Conservation (phyloP, 2,888 invertebrate species). For the Acrobasis consociella region DNA sequence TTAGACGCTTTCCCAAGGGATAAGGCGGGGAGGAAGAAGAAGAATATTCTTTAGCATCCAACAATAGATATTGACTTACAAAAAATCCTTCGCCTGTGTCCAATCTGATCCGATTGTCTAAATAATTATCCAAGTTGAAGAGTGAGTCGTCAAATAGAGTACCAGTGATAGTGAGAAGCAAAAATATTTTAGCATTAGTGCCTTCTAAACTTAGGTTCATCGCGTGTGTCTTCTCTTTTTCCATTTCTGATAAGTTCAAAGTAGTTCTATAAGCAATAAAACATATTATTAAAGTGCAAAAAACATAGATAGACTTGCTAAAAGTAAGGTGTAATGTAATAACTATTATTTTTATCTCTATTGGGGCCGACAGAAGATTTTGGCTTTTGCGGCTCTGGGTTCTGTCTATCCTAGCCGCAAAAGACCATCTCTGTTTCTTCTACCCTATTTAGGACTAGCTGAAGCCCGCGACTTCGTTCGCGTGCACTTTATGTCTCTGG, state of each 20-base stretch:
- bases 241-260: conserved; percentile 90
- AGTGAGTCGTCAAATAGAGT: conserved; percentile 92
- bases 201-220: conserved; percentile 93
- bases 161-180: conserved; percentile 96
- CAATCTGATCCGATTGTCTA: conserved; percentile 86
- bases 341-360: too few relatives aligned
- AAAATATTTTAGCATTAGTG: conserved; percentile 86
- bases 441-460: too few relatives aligned
- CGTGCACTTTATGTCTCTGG: too few relatives aligned
- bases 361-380: too few relatives aligned
- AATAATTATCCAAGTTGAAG: conserved; percentile 90
- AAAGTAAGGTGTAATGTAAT: too few relatives aligned
- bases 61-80: conserved; percentile 72
- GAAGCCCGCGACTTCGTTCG: too few relatives aligned
- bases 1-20: too few relatives aligned
- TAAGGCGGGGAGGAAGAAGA: not conserved
- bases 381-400: too few relatives aligned
- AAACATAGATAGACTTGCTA: too few relatives aligned
- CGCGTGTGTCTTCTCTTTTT: conserved; percentile 94
- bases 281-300: not conserved
- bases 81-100: conserved; percentile 81
- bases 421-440: too few relatives aligned
- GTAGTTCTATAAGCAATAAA: conserved; percentile 71
- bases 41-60: not conserved
- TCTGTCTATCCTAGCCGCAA: too few relatives aligned